These are phyloP conservation scores for Nowickia ferox DNA, from an alignment of 2,888 invertebrate genomes.

Conservation along the genomic window DNA sequence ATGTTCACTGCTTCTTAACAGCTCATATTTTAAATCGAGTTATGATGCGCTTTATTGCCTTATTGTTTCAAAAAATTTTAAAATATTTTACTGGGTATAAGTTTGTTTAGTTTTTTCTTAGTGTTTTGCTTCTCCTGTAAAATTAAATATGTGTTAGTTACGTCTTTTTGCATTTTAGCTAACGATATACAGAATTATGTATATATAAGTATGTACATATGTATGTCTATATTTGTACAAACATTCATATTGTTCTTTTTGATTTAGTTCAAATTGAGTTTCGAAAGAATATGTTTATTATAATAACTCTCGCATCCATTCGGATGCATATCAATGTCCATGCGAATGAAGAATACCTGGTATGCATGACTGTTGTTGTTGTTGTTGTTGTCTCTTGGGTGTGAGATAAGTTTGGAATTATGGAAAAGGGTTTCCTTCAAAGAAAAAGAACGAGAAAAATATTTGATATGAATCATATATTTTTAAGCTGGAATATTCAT, in stretches of 20 bases:
- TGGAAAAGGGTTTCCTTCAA: slow-evolving; percentile 57
- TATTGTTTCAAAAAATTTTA: too few species aligned
- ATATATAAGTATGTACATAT: not conserved
- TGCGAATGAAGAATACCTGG: slow-evolving; percentile 10
- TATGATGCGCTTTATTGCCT: too few species aligned
- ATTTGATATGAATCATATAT: slow-evolving; percentile 67
- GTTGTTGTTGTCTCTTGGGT: slow-evolving; percentile 55
- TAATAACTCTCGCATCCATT: slow-evolving; percentile 36
- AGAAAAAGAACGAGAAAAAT: slow-evolving; percentile 39
- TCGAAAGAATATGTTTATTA: slow-evolving; percentile 58
- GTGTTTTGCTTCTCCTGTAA: too few species aligned
- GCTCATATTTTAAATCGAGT: too few species aligned
- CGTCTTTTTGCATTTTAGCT: too few species aligned
- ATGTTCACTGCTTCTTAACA: too few species aligned
- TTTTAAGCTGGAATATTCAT: slow-evolving; percentile 58
- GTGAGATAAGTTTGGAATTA: slow-evolving; percentile 69
- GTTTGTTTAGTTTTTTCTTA: too few species aligned
- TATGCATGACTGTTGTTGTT: not conserved
- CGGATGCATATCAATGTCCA: slow-evolving; percentile 32
- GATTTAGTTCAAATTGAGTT: slow-evolving; percentile 59
- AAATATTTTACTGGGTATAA: too few species aligned
- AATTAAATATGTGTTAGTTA: too few species aligned
- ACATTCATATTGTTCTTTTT: slow-evolving; percentile 24
- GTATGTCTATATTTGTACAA: not conserved
- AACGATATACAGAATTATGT: too few species aligned